Base-by-base conservation (phyloP, 2,888 invertebrate genomes). In the Nomada lathburiana region DNA sequence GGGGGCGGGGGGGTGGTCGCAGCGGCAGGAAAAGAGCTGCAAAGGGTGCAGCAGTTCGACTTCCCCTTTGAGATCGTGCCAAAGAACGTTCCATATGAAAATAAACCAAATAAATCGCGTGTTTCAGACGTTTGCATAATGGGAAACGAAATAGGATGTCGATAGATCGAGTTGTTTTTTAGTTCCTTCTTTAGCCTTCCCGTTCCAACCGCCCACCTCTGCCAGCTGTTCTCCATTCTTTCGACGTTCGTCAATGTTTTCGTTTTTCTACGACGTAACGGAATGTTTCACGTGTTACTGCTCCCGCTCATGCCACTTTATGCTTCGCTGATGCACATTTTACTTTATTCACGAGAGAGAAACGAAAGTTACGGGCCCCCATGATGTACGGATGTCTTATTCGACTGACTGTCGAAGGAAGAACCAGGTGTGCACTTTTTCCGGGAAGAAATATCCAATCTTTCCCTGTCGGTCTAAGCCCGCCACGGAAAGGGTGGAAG, bases 121-220 rank as follows among this genome's bases (percentile, higher is more conserved):
- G 90, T 90, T 87, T 91, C 91, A 91, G 91, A 92, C 90, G 90
- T 92, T 92, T 89, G 84, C 88, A 90, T 92, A 91, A 92, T 91
- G 90, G 90, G 89, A 92, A 92, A 92, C 89, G 91, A 92, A 92
- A 92, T 92, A 88, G 90, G 89, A 92, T 91, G 90, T 90, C 89
- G 87, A 90, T 89, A 87, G 88, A 87, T 82, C 84, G 86, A 86
- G 78, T 86, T 87, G 88, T 89, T 89, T 89, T 89, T 87, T 65
- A 59, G 76, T 60, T 42, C 63, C 59, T 2, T 20, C 68, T 59
- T 63, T 16, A 70, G 16, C 57, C 11, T 10, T 20, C 47, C 65
- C 47, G 9, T 59, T 18, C 18, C 67, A 26, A 20, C 26, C 29
- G 29, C 44, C 59, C 44, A n/a, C 26, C 71, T 23, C 13, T 18